Conservation (phyloP, 2,888 invertebrate species). For the Synergus umbraculus region DNA sequence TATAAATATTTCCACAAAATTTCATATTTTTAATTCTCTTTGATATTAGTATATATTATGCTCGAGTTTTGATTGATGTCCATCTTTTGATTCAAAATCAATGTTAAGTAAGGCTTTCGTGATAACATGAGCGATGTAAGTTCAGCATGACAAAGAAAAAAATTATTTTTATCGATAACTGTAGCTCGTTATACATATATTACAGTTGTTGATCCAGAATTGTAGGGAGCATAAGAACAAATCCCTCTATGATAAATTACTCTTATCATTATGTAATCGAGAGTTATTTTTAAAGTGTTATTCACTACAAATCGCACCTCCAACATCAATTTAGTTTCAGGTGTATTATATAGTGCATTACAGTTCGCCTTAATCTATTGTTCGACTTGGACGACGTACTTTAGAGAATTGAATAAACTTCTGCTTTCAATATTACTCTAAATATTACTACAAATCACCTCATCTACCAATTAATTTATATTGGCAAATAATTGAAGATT, state of each 20-base stretch:
- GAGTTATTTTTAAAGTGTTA: not conserved
- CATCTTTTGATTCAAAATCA: conserved; percentile 5
- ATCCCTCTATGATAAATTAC: not conserved
- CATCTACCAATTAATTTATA: too few species aligned
- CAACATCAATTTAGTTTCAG: not conserved
- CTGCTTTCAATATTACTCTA: too few species aligned
- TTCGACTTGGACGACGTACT: too few species aligned
- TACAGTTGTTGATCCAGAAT: conserved; percentile 11
- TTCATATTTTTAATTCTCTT: not conserved
- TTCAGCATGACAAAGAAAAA: not conserved
- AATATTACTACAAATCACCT: too few species aligned
- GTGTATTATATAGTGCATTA: not conserved
- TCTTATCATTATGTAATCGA: not conserved
- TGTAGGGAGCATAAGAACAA: not conserved
- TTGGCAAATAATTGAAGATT: too few species aligned
- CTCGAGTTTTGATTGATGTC: not conserved
- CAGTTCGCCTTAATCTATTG: too few species aligned
- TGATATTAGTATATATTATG: not conserved
- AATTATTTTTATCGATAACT: not conserved
- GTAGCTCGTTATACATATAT: not conserved
- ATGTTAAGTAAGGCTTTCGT: conserved; percentile 1
- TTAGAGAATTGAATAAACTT: too few species aligned
- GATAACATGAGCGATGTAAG: not conserved
- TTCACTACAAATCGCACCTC: not conserved
- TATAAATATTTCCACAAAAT: not conserved